Base-by-base conservation (phyloP, 53 echinoderm and acorn worm species). In the Crossaster papposus region DNA sequence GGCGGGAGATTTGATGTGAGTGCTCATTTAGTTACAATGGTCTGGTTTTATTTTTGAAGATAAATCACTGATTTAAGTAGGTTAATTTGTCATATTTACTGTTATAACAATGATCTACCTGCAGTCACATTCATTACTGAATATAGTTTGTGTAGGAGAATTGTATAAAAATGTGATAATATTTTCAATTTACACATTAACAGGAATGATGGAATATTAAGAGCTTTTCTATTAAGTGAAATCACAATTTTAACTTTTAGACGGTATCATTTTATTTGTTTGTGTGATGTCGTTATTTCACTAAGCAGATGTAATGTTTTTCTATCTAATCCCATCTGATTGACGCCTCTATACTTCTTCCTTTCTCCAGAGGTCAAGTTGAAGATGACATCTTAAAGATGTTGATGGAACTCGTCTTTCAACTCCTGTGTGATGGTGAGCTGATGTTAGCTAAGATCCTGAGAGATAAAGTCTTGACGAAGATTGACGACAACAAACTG, bases 331-430 rank as follows among this genome's bases (percentile, higher is more conserved):
- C 22, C 24, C 68, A 10, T 68, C 28, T 26, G 28, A 68, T 68
- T 68, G 68, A 68, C 22, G 10, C 28, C 17, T 68, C 22, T 26
- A 68, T 68, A 1, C 9, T 6, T n/a, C 22, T n/a, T 86, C 24
- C 17, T 75, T 78, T 78, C 71, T 51, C 22, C 94, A 99, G 99
- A 81, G 99, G 99, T n/a, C 96, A 96, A 82, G 93, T 95, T 2
- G 99, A 99, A 35, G 96, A 99, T 79, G 92, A 99, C 88, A 99
- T 99, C 79, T 74, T 99, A 50, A 93, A 96, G 91, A 96, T 93
- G 91, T 31, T 99, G 65, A 99, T 99, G 99, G 95, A 93, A 5
- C 88, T 99, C 72, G 99, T 99, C 36, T 99, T 99, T 90, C 99
- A 99, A 90, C 92, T 99, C 54, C 94, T 99, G 50, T 96, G 94